phyloP scores from a whole-genome alignment of 2,888 invertebrate species.

The Dastarcus helophoroides region DNA sequence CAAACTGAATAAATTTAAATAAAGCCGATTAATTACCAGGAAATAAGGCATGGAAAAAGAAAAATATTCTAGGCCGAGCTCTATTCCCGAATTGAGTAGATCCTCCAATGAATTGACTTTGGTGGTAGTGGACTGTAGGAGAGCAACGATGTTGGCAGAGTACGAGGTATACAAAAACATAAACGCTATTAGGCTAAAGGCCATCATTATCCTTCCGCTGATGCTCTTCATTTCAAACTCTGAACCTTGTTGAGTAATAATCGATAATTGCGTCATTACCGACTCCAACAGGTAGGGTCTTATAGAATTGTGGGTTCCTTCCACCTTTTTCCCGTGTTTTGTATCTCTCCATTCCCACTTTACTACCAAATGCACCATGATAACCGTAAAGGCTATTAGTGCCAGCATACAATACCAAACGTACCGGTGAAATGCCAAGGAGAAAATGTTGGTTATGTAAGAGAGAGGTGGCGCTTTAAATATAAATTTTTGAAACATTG shows the following conservation, averaged over 20 bases:
- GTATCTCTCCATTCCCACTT: conserved; percentile 12
- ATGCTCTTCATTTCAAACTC: conserved; percentile 31
- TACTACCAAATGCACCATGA: conserved; percentile 7
- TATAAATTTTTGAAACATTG: conserved; percentile 47
- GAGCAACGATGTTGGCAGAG: conserved; percentile 52
- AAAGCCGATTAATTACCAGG: no score
- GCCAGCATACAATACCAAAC: conserved; percentile 51
- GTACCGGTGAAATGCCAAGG: conserved; percentile 47
- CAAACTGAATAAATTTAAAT: no score
- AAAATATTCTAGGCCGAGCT: conserved; percentile 48
- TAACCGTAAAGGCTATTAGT: conserved; percentile 28
- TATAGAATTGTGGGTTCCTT: conserved; percentile 1
- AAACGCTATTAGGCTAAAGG: conserved; percentile 26
- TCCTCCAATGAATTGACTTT: conserved; percentile 43
- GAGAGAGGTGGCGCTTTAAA: conserved; percentile 57
- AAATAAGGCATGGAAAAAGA: conserved; percentile 45
- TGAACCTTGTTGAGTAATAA: conserved; percentile 38
- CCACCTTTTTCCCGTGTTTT: conserved; percentile 3
- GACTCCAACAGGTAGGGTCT: conserved; percentile 16
- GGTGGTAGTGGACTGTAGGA: conserved; percentile 49
- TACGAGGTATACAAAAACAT: conserved; percentile 52
- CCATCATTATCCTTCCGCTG: conserved; percentile 34
- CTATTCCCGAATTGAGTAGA: conserved; percentile 44
- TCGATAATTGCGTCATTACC: conserved; percentile 32
- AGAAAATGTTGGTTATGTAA: conserved; percentile 53